These are phyloP conservation scores for Drosophila phalerata DNA, from an alignment of 2,888 invertebrate genomes.

Conservation along the genomic window DNA sequence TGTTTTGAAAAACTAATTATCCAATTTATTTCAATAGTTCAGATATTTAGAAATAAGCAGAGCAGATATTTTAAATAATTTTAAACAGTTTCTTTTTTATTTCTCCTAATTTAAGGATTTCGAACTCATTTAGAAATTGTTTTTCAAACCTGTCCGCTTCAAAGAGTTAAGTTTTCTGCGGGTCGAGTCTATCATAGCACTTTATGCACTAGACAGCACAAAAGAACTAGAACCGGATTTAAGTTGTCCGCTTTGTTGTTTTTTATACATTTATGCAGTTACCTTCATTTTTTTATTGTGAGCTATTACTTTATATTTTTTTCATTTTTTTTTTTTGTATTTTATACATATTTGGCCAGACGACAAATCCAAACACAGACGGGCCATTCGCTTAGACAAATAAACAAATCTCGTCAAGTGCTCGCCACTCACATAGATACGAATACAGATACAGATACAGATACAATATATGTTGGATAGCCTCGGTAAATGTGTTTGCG, in stretches of 20 bases:
- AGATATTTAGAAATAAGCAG: too few species aligned
- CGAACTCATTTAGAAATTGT: not conserved
- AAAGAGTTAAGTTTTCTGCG: constrained; percentile 37
- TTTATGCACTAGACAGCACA: constrained; percentile 33
- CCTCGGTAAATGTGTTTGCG: constrained; percentile 73
- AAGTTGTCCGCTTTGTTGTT: constrained; percentile 42
- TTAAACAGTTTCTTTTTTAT: not conserved
- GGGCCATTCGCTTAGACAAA: constrained; percentile 74
- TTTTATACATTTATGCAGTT: constrained; percentile 41
- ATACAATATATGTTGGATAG: constrained; percentile 60
- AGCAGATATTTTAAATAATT: not conserved
- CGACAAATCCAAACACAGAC: constrained; percentile 78
- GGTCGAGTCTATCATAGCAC: constrained; percentile 21
- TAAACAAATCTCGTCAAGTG: constrained; percentile 80
- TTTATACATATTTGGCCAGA: constrained; percentile 54
- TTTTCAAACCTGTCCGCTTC: not conserved
- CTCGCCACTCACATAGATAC: constrained; percentile 35
- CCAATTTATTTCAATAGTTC: too few species aligned
- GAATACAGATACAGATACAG: constrained; percentile 31
- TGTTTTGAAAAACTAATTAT: too few species aligned
- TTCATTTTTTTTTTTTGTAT: constrained; percentile 33
- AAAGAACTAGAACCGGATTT: constrained; percentile 53
- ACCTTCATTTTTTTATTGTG: constrained; percentile 17
- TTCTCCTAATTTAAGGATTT: not conserved
- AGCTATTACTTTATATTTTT: constrained; percentile 28